phyloP scores from a whole-genome alignment of 2,113 vertebrate species.

The Lepidothrix coronata region DNA sequence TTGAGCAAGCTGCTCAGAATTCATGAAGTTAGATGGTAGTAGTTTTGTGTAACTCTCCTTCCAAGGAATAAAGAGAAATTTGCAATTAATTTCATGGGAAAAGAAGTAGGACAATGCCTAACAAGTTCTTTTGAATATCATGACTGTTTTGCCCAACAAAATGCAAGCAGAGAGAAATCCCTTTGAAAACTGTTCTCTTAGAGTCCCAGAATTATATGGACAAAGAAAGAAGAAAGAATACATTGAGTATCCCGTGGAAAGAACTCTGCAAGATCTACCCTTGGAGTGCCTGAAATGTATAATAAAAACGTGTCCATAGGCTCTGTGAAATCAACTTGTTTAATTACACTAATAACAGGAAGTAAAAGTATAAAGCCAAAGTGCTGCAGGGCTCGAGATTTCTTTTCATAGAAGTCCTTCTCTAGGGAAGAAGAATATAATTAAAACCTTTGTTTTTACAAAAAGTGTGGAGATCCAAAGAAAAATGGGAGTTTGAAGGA shows the following conservation, averaged over 20 bases:
- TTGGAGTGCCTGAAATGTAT: background rate
- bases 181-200: background rate
- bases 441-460: conserved; percentile 28
- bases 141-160: background rate
- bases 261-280: background rate
- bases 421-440: conserved; percentile 15
- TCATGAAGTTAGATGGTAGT: background rate
- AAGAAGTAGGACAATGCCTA: background rate
- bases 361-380: background rate
- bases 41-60: background rate
- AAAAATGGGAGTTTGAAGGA: background rate
- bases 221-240: background rate
- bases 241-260: background rate
- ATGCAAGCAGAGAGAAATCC: background rate
- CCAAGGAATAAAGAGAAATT: background rate
- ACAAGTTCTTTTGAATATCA: background rate
- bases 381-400: background rate
- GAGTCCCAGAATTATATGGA: background rate
- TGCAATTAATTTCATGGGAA: background rate
- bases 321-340: conserved; percentile 27
- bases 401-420: conserved; percentile 41
- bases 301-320: conserved; percentile 12
- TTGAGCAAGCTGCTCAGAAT: conserved; percentile 1
- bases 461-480: background rate
- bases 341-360: conserved; percentile 38